phyloP scores from a whole-genome alignment of 2,888 invertebrate species.

The Orchesella flavescens region DNA sequence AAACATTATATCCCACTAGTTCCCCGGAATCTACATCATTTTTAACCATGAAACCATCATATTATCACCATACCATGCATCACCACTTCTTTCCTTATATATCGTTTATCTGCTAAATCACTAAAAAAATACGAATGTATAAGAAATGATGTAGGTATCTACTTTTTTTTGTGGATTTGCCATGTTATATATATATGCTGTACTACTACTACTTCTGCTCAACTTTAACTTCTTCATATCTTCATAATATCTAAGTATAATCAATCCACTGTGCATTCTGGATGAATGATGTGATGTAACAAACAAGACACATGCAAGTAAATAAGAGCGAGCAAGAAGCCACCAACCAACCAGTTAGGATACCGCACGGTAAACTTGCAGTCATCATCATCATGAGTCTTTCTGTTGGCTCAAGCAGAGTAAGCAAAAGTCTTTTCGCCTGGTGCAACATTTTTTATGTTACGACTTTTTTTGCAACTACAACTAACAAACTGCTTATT shows the following conservation, averaged over 20 bases:
- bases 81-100: slow-evolving; percentile 11
- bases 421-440: slow-evolving; percentile 48
- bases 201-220: too few relatives aligned
- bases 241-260: too few relatives aligned
- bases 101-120: background rate
- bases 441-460: slow-evolving; percentile 64
- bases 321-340: slow-evolving; percentile 30
- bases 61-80: slow-evolving; percentile 27
- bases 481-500: slow-evolving; percentile 38
- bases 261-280: slow-evolving; percentile 11
- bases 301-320: slow-evolving; percentile 35
- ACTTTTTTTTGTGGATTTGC: too few relatives aligned
- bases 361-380: slow-evolving; percentile 19
- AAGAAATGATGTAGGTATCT: too few relatives aligned
- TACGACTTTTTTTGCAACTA: slow-evolving; percentile 57
- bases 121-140: too few relatives aligned
- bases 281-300: slow-evolving; percentile 45
- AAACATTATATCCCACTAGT: slow-evolving; percentile 6
- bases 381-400: slow-evolving; percentile 15
- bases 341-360: slow-evolving; percentile 17
- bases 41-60: background rate
- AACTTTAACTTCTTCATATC: too few relatives aligned
- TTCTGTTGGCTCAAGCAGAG: background rate
- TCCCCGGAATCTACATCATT: slow-evolving; percentile 27
- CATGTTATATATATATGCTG: too few relatives aligned